A percentile compares a stretch with the other conserved stretches of the same genome.
phyloP scores from a whole-genome alignment of 2,888 invertebrate species.

The Rhaphigaster nebulosa region DNA sequence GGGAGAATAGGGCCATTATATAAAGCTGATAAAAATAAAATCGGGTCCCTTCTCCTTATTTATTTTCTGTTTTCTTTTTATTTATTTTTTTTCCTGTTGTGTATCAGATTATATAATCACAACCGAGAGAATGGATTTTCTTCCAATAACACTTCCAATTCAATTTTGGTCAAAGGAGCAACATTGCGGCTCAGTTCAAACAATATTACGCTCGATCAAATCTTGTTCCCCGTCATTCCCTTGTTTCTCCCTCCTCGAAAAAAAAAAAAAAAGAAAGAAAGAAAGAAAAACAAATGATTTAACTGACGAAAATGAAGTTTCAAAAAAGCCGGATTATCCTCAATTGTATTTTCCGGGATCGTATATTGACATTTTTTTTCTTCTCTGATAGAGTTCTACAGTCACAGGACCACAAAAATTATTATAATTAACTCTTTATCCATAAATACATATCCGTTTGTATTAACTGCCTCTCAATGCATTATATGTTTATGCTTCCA shows the following conservation, averaged over 20 bases:
- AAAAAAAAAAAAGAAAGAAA: background rate
- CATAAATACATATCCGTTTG: too few relatives aligned
- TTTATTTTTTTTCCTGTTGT: background rate
- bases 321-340: background rate
- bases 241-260: background rate
- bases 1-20: too few relatives aligned
- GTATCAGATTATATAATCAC: conserved; percentile 26
- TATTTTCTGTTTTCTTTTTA: too few relatives aligned
- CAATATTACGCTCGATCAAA: conserved; percentile 14
- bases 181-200: conserved; percentile 28
- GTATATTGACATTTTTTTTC: too few relatives aligned
- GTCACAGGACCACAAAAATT: too few relatives aligned
- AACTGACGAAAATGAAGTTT: background rate
- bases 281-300: background rate
- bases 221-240: background rate
- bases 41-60: background rate
- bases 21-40: background rate
- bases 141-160: conserved; percentile 23
- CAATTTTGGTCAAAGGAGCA: conserved; percentile 4
- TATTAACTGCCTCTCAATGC: too few relatives aligned
- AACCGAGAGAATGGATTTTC: conserved; percentile 24
- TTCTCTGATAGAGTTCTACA: too few relatives aligned
- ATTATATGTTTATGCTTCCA: too few relatives aligned
- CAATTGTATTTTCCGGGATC: background rate
- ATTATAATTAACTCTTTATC: too few relatives aligned